Evolutionary conservation across 2,113 vertebrate genomes (phyloP).

Genomic region (Mohoua ochrocephala): DNA sequence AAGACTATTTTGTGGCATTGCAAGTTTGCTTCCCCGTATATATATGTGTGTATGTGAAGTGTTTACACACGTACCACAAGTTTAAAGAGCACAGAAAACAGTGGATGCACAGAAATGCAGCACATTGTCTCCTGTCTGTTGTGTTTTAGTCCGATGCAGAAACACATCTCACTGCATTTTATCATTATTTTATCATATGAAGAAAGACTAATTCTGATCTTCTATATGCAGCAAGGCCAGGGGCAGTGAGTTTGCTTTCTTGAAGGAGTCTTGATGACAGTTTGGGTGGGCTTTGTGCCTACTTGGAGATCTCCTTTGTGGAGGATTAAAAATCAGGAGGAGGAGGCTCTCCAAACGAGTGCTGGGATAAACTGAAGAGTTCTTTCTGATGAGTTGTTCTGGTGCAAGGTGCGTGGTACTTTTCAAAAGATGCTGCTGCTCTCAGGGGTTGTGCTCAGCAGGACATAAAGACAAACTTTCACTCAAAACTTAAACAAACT

Average conservation of each 20-base stretch:
- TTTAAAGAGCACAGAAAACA: background rate
- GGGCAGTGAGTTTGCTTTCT: background rate
- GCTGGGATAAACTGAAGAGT: background rate
- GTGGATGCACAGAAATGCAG: background rate
- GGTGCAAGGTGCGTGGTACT: background rate
- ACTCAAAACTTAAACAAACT: background rate
- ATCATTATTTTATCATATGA: background rate
- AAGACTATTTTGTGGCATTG: background rate
- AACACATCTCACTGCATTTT: background rate
- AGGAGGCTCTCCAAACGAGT: background rate
- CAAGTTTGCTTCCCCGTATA: background rate
- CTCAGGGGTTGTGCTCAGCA: background rate
- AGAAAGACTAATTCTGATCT: background rate
- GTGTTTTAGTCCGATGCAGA: background rate
- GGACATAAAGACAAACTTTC: background rate
- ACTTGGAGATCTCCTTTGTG: background rate
- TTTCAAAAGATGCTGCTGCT: background rate
- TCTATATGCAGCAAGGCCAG: background rate
- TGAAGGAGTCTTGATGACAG: background rate
- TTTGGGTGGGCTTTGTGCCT: background rate
- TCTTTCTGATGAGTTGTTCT: background rate
- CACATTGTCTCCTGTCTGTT: background rate
- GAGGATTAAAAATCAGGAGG: background rate
- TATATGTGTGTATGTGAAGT: background rate
- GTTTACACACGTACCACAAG: background rate